Conservation (phyloP, 2,113 vertebrate species). For the Sinocyclocheilus grahami region DNA sequence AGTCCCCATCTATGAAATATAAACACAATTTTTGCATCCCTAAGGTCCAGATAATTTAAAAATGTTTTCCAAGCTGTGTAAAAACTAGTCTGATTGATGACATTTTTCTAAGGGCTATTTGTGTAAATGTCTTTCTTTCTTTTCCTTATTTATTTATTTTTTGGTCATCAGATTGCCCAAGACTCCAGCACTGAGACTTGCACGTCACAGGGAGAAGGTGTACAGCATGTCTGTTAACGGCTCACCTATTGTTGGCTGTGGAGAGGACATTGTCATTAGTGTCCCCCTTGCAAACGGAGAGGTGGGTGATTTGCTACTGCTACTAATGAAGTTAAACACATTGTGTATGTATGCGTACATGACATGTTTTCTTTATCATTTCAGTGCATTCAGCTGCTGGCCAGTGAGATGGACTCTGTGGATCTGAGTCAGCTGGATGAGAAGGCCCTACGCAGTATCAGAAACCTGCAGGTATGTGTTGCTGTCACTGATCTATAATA, state of each 20-base stretch:
- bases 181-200: conserved; percentile 71
- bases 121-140: neutral
- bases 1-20: neutral
- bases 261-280: conserved; percentile 72
- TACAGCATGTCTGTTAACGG: conserved; percentile 80
- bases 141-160: neutral
- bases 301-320: conserved; percentile 58
- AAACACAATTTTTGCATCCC: neutral
- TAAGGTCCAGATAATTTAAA: neutral
- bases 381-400: conserved; percentile 77
- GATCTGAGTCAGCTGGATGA: conserved; percentile 73
- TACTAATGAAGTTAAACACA: neutral
- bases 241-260: conserved; percentile 70
- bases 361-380: conserved; percentile 10
- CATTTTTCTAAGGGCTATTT: neutral
- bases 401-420: conserved; percentile 76
- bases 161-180: conserved; percentile 69
- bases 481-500: no score
- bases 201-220: conserved; percentile 75
- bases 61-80: neutral
- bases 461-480: conserved; percentile 69
- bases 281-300: conserved; percentile 77
- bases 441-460: conserved; percentile 68
- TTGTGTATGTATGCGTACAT: neutral
- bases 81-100: no score